These are phyloP conservation scores for Uloborus plumipes DNA, from an alignment of 2,888 invertebrate genomes.

Conservation along the genomic window DNA sequence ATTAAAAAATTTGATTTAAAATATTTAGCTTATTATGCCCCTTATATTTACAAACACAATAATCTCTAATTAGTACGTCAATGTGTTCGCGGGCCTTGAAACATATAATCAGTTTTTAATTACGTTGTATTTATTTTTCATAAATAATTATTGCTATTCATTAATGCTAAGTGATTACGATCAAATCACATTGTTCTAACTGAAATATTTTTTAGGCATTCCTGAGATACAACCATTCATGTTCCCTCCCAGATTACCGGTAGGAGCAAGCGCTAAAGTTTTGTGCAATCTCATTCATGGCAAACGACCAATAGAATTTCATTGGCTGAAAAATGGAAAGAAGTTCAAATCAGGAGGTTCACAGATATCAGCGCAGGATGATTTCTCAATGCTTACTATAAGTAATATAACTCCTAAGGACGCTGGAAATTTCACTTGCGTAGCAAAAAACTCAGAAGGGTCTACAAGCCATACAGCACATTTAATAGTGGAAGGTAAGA, in stretches of 20 bases:
- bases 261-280: conserved; percentile 87
- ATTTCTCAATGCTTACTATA: conserved; percentile 58
- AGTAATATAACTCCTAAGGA: conserved; percentile 32
- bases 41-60: too few relatives aligned
- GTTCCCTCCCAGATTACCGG: conserved; percentile 84
- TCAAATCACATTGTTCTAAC: too few relatives aligned
- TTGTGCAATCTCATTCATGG: conserved; percentile 79
- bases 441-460: conserved; percentile 26
- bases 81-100: too few relatives aligned
- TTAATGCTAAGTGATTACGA: too few relatives aligned
- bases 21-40: too few relatives aligned
- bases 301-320: conserved; percentile 34
- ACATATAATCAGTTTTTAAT: too few relatives aligned
- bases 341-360: background rate
- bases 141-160: too few relatives aligned
- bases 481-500: conserved; percentile 50
- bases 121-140: too few relatives aligned
- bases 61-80: too few relatives aligned
- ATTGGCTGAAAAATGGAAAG: conserved; percentile 46
- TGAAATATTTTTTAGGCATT: conserved; percentile 2
- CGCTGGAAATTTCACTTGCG: conserved; percentile 63
- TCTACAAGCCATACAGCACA: conserved; percentile 16
- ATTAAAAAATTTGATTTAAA: too few relatives aligned
- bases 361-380: conserved; percentile 29
- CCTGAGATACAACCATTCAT: conserved; percentile 82